A percentile compares a stretch with the other conserved stretches of the same genome.
phyloP scores from a whole-genome alignment of 2,888 invertebrate species.

The Ormyrus thymus region DNA sequence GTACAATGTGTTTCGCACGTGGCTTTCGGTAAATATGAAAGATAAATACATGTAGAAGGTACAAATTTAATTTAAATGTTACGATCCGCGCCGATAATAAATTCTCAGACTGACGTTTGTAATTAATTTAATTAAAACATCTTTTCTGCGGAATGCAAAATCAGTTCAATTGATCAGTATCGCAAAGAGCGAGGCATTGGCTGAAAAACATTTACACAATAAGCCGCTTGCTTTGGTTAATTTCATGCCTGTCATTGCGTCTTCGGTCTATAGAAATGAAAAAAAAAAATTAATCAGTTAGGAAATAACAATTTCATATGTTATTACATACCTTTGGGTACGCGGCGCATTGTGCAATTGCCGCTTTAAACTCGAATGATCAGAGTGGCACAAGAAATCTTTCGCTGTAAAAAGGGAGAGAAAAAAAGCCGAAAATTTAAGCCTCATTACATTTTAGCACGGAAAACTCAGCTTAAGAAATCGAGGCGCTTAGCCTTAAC shows the following conservation, averaged over 20 bases:
- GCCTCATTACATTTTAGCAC: neutral
- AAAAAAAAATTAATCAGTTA: neutral
- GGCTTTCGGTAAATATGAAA: too few species aligned
- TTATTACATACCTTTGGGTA: neutral
- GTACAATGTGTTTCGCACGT: too few species aligned
- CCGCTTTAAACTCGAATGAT: too few species aligned
- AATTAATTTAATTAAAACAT: too few species aligned
- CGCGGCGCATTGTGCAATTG: neutral
- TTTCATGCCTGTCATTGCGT: slow-evolving; percentile 17
- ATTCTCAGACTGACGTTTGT: too few species aligned
- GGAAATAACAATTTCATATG: slow-evolving; percentile 10
- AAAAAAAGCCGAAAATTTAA: slow-evolving; percentile 9
- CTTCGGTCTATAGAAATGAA: neutral
- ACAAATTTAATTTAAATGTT: too few species aligned
- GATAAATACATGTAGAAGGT: too few species aligned
- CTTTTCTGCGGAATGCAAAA: too few species aligned
- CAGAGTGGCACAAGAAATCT: too few species aligned
- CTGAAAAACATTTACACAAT: neutral
- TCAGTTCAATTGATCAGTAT: neutral
- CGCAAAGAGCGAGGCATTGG: neutral
- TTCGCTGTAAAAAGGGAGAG: neutral
- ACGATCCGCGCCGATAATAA: too few species aligned
- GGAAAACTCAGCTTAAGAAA: slow-evolving; percentile 16
- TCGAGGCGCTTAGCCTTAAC: slow-evolving; percentile 12
- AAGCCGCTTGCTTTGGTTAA: slow-evolving; percentile 5